Evolutionary conservation across 1,140 invertebrate species (phyloP).

Genomic region (Piezodorus guildinii): DNA sequence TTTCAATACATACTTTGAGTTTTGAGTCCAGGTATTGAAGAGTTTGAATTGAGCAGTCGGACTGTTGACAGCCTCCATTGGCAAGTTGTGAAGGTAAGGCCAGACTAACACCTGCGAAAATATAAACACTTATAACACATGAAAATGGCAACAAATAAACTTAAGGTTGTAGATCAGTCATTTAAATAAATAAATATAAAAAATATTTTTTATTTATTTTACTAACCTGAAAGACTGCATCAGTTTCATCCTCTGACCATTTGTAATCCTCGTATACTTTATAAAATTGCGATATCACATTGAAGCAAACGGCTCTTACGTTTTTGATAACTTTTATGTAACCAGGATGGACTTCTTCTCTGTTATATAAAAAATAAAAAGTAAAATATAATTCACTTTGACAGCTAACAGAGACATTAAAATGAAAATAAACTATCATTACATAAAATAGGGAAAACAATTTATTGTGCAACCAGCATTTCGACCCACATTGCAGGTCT

Average conservation of each 20-base stretch:
- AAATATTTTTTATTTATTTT: neutral
- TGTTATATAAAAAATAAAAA: neutral
- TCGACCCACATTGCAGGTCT: no score
- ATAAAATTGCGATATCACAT: conserved; percentile 60
- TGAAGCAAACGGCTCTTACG: conserved; percentile 46
- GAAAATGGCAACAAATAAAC: no score
- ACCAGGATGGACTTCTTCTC: conserved; percentile 44
- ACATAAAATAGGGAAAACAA: no score
- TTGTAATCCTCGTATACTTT: conserved; percentile 61
- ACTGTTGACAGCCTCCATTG: conserved; percentile 67
- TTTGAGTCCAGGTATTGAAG: conserved; percentile 59
- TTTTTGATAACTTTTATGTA: conserved; percentile 55
- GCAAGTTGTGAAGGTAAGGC: conserved; percentile 63
- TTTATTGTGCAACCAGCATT: no score
- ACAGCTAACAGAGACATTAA: no score
- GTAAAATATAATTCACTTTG: no score
- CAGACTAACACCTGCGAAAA: conserved; percentile 54
- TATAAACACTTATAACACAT: no score
- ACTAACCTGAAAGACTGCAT: conserved; percentile 51
- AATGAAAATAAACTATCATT: no score
- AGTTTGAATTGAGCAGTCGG: conserved; percentile 73
- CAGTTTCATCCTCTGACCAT: conserved; percentile 58
- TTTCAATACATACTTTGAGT: conserved; percentile 40
- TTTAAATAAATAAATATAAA: no score
- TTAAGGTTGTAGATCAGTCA: no score